Base-by-base conservation (phyloP, 2,888 invertebrate genomes). In the Apodemia hepburni region DNA sequence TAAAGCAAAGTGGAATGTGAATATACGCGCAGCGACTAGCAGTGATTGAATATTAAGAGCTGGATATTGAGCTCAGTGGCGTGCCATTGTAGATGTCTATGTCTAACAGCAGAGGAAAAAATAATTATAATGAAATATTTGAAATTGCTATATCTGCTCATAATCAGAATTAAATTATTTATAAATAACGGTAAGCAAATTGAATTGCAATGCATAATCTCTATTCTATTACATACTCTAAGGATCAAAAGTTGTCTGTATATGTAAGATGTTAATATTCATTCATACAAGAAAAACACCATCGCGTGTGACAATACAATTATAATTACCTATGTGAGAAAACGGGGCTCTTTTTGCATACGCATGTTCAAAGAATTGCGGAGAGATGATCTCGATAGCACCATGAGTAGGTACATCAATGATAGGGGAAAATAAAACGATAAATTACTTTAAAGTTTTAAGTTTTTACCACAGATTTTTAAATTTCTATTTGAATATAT, bases 321-420 rank as follows among this genome's bases (percentile, higher is more conserved):
- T 59, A 68, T 66, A 64, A 65, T 63, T 65, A 42, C 42, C 15
- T 42, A 65, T 69, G 68, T 67, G 69, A 61, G 68, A 69, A 68
- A 68, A 67, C 22, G 61, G 59, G 60, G 64, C 64, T 62, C 60
- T 69, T 69, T 69, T 69, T 69, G 69, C 65, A 65, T 65, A 68
- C 38, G 60, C 64, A 61, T 64, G 64, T 67, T 69, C 67, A 60
- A 61, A 33, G 61, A 68, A 66, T 69, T 64, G 65, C 22, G 65
- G 67, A 69, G 66, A 68, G 65, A 63, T 68, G 64, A 69, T 69
- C 68, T 58, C 66, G 69, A 69, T 69, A 69, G 68, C 67, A 65
- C 61, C 60, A 65, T 54, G 54, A 27, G 15, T 42, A 42, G 54
- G 42, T 42, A 42, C 42, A 42, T 42, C 61, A 51, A 49, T 33